Evolutionary conservation across 2,113 vertebrate species (phyloP), one percentile per base, ranked within the genome.

Genomic region (Colistium nudipinnis): DNA sequence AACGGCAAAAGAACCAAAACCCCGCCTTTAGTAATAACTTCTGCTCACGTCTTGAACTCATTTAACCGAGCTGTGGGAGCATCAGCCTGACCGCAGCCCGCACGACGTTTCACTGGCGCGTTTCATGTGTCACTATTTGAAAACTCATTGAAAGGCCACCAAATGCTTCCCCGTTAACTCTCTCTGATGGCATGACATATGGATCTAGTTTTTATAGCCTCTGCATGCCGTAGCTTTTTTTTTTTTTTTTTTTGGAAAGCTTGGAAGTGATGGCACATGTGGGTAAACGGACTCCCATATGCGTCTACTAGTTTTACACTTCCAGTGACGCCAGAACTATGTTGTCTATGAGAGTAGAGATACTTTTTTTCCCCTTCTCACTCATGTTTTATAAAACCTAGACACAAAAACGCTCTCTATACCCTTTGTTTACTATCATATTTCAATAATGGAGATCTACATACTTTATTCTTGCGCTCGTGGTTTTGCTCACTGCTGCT

Each of bases 401-500:
- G 4, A 49, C 53, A 25, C 41, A 54, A 64, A 45, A 12, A 31
- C n/a, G n/a, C 36, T 44, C 22, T 30, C 4, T n/a, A 7, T 1
- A 10, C 14, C 27, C 2, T 0, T 1, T 6, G 0, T 54, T 27
- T 39, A 70, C 19, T 49, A 70, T 60, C 7, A 36, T 4, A 30
- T 6, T 31, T 14, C 44, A 12, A 6, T 27, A 17, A 9, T 36
- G 1, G 1, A 7, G 63, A 51, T 12, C 5, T 16, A 8, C 71
- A 84, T 89, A 96, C 96, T 92, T 96, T 96, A 85, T 77, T 94
- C 85, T 88, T 95, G 57, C 90, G 93, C 36, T 95, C 95, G 81
- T 95, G 94, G 73, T 89, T 63, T 0, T 92, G 93, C 70, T 95
- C 95, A 36, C 64, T 82, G 81, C 83, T 75, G 72, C 71, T 81